Percentiles rank a stretch among this genome's conserved stretches.
phyloP scores from a whole-genome alignment of 2,113 vertebrate genomes.

The Nestor notabilis region DNA sequence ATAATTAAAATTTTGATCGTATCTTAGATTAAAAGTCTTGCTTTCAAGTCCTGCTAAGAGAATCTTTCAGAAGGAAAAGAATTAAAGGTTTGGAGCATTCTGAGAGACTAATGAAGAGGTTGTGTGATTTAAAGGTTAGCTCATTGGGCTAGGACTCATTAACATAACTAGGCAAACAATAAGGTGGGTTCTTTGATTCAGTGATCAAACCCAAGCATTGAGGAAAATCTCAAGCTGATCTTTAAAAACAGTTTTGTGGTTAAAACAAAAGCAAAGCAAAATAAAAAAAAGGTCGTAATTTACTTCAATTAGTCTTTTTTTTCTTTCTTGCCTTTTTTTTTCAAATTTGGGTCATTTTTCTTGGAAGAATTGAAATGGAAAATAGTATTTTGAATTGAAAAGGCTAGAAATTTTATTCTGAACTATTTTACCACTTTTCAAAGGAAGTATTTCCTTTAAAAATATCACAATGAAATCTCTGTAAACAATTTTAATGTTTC shows the following conservation, averaged over 20 bases:
- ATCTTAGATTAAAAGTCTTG: conserved; percentile 3
- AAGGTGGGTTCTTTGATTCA: neutral
- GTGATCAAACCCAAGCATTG: neutral
- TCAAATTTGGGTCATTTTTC: neutral
- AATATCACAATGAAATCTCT: neutral
- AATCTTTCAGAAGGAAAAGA: conserved; percentile 24
- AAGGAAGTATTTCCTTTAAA: neutral
- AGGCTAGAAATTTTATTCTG: neutral
- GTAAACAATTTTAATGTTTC: neutral
- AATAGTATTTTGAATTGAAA: neutral
- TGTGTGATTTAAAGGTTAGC: conserved; percentile 44
- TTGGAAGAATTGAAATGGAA: neutral
- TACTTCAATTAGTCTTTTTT: neutral
- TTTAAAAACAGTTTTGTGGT: neutral
- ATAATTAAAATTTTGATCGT: conserved; percentile 21
- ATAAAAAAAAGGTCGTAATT: neutral
- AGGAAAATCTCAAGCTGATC: neutral
- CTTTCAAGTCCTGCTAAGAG: neutral
- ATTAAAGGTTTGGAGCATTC: conserved; percentile 25
- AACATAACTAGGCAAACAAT: conserved; percentile 50
- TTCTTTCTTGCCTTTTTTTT: too few relatives aligned
- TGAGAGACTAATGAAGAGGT: conserved; percentile 33
- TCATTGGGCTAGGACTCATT: conserved; percentile 34
- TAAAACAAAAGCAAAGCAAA: neutral
- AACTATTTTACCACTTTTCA: neutral